A percentile compares a stretch with the other conserved stretches of the same genome.
Conservation (phyloP, 1,140 invertebrate species). For the Globodera rostochiensis region DNA sequence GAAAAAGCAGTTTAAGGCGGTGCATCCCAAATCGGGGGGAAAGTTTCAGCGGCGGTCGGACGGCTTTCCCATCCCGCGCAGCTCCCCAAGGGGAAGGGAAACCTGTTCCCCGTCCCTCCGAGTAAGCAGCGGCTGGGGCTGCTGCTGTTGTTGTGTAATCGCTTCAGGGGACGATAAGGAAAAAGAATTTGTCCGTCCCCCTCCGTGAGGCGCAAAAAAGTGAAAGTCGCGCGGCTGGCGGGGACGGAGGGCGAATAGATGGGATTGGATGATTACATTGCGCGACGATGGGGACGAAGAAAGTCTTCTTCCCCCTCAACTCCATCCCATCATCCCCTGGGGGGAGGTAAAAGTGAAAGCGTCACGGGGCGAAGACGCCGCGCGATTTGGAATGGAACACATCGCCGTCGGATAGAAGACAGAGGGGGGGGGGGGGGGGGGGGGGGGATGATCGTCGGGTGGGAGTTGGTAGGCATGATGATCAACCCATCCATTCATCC, state of each 20-base stretch:
- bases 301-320: not conserved
- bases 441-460: not conserved
- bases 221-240: not conserved
- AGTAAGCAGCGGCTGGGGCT: not conserved
- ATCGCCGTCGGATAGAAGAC: not conserved
- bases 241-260: not conserved
- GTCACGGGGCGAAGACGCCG: not conserved
- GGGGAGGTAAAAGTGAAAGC: not conserved
- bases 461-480: not conserved
- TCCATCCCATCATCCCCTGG: not conserved
- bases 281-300: not conserved
- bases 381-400: slow-evolving; percentile 4
- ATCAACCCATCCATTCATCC: not conserved
- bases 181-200: not conserved
- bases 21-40: not conserved
- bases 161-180: not conserved
- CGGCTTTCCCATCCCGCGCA: not conserved
- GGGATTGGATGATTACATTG: slow-evolving; percentile 1
- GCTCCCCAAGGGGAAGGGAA: not conserved
- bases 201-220: not conserved
- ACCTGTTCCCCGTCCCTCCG: not conserved
- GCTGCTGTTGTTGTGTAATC: not conserved
- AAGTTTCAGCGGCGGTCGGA: not conserved
- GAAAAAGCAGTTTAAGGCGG: not conserved
- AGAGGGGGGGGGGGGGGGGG: too few species aligned